Evolutionary conservation across 2,888 invertebrate genomes (phyloP), one percentile per base, ranked within the genome.

Genomic region (Parthenolecanium corni): DNA sequence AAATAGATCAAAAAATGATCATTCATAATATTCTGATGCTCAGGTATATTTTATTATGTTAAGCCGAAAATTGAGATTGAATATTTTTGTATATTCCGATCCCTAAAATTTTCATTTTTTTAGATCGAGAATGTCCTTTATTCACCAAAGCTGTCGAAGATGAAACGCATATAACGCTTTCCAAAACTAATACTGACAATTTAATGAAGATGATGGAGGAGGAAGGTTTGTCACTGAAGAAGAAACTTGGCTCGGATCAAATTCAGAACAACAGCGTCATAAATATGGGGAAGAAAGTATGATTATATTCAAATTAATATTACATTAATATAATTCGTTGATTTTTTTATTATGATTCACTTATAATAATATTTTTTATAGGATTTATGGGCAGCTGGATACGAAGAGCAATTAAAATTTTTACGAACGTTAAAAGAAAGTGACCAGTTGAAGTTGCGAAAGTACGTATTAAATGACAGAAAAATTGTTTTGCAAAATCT

Each of bases 51-150:
- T 11, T 38, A 38, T 38, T 38, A 12, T 11, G 40, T 14, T n/a
- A n/a, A 40, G 12, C 2, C 2, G 2, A 40, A 40, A 51, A 36
- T 31, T 47, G 21, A 42, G 6, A 44, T 47, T 6, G 61, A 64
- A 21, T n/a, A 64, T 62, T 58, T 62, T 64, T 54, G 18, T 44
- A 2, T 46, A 2, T 21, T 44, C 18, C 12, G 42, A n/a, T 21
- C 44, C 56, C 21, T 61, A 36, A 52, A 18, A 36, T 66, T 6
- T 31, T 4, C 9, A 31, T 31, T 31, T 9, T 74, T 73, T 68
- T 76, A 78, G 95, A 95, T 73, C 89, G 91, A 70, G 96, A 98
- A 76, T 99, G 98, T 75, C 89, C 94, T 4, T 82, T 98, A 79
- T 98, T 76, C 69, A 77, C 76, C 84, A 74, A 85, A 84, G 72